phyloP scores from a whole-genome alignment of 2,113 vertebrate species.

The Andinoacara biseriatus region DNA sequence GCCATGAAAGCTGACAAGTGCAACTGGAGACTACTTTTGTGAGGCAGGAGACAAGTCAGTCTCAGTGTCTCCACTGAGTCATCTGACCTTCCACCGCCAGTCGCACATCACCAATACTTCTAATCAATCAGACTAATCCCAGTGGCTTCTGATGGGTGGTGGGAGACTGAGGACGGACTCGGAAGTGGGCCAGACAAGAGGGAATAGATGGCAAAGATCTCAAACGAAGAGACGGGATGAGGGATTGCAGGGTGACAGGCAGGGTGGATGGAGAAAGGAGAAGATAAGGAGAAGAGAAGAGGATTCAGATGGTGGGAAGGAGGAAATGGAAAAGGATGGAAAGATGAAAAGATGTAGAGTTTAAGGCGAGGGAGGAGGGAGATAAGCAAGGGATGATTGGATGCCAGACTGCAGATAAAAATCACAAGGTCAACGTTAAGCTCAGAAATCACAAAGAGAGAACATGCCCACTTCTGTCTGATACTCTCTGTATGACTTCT shows the following conservation, averaged over 20 bases:
- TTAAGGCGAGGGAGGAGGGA: conserved; percentile 26
- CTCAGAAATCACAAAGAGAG: conserved; percentile 61
- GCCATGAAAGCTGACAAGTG: not conserved
- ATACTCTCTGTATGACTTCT: conserved; percentile 17
- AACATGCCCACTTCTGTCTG: conserved; percentile 51
- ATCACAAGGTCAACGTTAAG: conserved; percentile 71
- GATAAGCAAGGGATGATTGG: conserved; percentile 72
- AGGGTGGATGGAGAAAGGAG: not conserved
- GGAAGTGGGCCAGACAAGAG: not conserved
- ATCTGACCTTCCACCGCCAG: conserved; percentile 42
- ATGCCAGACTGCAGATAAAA: conserved; percentile 68
- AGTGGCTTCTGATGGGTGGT: conserved; percentile 5
- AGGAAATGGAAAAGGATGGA: conserved; percentile 36
- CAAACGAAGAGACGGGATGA: not conserved
- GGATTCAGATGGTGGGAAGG: not conserved
- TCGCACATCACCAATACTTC: conserved; percentile 48
- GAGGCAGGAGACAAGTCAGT: conserved; percentile 40
- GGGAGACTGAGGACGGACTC: not conserved
- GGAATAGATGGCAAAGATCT: not conserved
- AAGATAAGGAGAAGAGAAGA: not conserved
- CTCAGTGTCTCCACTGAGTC: conserved; percentile 42
- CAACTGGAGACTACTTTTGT: conserved; percentile 17
- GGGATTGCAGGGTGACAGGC: not conserved
- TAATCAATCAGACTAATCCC: conserved; percentile 59
- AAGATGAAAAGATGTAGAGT: conserved; percentile 42